Percentiles rank a stretch among this genome's conserved stretches.
phyloP scores from a whole-genome alignment of 2,888 invertebrate species.

The Agriopis leucophaearia region DNA sequence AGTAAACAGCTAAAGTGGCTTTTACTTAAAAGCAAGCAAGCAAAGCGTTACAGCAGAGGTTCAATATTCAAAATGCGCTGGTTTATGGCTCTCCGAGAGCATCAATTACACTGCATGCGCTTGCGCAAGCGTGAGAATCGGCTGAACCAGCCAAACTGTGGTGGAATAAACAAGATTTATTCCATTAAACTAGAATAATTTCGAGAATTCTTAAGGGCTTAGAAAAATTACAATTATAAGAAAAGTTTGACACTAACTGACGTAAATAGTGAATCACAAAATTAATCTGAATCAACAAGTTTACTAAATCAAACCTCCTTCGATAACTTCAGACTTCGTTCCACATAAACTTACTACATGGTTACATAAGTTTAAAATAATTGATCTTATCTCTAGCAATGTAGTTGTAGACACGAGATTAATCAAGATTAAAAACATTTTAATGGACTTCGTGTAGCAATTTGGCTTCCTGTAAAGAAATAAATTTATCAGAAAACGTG shows the following conservation, averaged over 20 bases:
- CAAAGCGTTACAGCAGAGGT: background rate
- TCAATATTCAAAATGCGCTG: background rate
- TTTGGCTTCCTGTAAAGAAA: constrained; percentile 22
- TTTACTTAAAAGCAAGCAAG: background rate
- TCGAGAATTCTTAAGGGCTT: background rate
- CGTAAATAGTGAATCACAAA: no score
- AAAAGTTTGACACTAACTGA: no score
- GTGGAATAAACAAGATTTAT: background rate
- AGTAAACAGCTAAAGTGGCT: no score
- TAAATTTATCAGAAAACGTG: constrained; percentile 17
- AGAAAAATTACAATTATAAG: no score
- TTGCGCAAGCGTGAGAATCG: background rate
- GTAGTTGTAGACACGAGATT: constrained; percentile 18
- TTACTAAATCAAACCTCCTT: background rate
- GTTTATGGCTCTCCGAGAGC: no score
- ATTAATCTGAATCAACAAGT: background rate
- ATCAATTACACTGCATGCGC: background rate
- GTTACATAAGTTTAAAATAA: constrained; percentile 3
- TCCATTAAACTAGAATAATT: background rate
- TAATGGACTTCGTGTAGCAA: constrained; percentile 28
- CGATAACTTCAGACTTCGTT: background rate
- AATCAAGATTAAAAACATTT: constrained; percentile 26
- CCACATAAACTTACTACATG: constrained; percentile 1
- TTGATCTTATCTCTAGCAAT: constrained; percentile 17
- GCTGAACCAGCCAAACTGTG: background rate